Evolutionary conservation across 2,888 invertebrate genomes (phyloP), one percentile per base, ranked within the genome.

Genomic region (Melipona bicolor): DNA sequence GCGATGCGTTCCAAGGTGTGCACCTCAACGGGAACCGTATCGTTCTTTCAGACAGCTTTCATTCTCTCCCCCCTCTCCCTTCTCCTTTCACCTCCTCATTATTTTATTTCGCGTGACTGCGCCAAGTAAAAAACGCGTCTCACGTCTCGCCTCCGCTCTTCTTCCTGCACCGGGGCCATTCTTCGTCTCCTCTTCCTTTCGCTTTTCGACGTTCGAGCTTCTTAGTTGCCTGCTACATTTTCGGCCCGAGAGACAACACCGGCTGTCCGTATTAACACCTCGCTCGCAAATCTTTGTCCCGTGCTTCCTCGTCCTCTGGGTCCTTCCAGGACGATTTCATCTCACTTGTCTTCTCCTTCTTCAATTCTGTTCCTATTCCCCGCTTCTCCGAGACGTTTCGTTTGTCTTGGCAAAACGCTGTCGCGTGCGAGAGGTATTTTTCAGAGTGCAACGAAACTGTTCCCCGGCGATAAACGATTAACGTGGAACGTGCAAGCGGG

Each of bases 81-180:
- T 77, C 54, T 62, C 73, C 71, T 69, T 49, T 69, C 77, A 73
- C 59, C 79, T 79, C 69, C 90, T 91, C 87, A 90, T 92, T 91
- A 91, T 91, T 91, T 90, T 86, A 91, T 92, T 90, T 89, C 88
- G 87, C 83, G 81, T 80, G 87, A 83, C 84, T 86, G 89, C 84
- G 70, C 67, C 79, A 74, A 77, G 77, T 89, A 87, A 90, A 91
- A 83, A 88, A 86, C 43, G 43, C 43, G 82, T 84, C 68, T 62
- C 70, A 32, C 65, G n/a, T 17, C 9, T 43, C 49, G 79, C 77
- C 78, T 49, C 64, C 49, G 21, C 19, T 27, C 36, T 82, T 79
- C 82, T 76, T 17, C 9, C 68, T 17, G 56, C 70, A 49, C 4
- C 27, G 15, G 1, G 70, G 36, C 65, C 68, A 70, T 75, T 85